These are phyloP conservation scores for Bellardia pandia DNA, from an alignment of 2,888 invertebrate genomes.

Conservation along the genomic window DNA sequence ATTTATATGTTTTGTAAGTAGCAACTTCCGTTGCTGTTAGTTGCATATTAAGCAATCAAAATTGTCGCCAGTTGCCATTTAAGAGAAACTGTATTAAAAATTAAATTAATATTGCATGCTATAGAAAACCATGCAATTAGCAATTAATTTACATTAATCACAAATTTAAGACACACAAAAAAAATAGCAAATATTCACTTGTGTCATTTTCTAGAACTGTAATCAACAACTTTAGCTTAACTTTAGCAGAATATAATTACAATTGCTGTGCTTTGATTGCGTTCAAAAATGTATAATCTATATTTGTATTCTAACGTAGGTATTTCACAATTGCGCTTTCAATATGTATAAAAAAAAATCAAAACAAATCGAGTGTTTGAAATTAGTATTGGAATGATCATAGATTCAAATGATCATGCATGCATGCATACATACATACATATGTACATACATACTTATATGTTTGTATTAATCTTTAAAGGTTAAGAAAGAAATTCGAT, in stretches of 20 bases:
- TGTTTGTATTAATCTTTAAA: neutral
- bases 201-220: neutral
- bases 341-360: too few relatives aligned
- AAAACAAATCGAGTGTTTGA: too few relatives aligned
- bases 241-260: too few relatives aligned
- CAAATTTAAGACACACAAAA: constrained; percentile 54
- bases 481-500: neutral
- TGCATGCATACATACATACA: neutral
- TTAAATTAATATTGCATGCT: constrained; percentile 45
- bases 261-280: too few relatives aligned
- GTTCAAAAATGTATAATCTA: too few relatives aligned
- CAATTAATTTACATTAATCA: constrained; percentile 66
- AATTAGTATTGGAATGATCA: too few relatives aligned
- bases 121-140: constrained; percentile 69
- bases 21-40: constrained; percentile 63
- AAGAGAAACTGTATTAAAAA: constrained; percentile 19
- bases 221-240: neutral
- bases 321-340: too few relatives aligned
- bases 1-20: constrained; percentile 49
- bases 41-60: constrained; percentile 61
- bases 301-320: too few relatives aligned
- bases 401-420: too few relatives aligned
- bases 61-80: constrained; percentile 67
- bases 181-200: constrained; percentile 1
- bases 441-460: neutral